Percentiles rank a stretch among this genome's conserved stretches.
These are phyloP conservation scores for Bambusicola thoracicus DNA, from an alignment of 2,113 vertebrate genomes.

Conservation along the genomic window DNA sequence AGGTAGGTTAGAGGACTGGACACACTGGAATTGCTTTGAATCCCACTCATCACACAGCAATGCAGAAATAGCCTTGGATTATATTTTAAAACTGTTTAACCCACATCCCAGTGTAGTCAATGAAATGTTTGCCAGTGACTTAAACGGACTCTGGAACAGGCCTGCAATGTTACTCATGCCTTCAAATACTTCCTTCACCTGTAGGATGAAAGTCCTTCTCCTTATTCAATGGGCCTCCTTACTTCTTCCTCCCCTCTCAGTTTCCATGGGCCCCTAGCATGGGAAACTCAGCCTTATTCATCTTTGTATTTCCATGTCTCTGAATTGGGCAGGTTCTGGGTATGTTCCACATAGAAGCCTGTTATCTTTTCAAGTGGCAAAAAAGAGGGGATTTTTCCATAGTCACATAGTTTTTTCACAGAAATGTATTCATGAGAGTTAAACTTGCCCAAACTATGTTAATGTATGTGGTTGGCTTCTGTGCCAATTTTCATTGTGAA, in stretches of 20 bases:
- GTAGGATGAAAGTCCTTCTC: conserved; percentile 62
- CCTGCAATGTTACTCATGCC: conserved; percentile 41
- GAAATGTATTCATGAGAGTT: conserved; percentile 82
- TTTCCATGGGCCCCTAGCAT: conserved; percentile 72
- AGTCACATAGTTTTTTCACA: conserved; percentile 81
- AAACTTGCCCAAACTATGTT: conserved; percentile 80
- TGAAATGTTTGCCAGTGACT: conserved; percentile 36
- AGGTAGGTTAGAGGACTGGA: conserved; percentile 6
- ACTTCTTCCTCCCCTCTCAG: conserved; percentile 58
- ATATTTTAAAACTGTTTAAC: conserved; percentile 48
- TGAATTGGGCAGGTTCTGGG: conserved; percentile 73
- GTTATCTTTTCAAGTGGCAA: conserved; percentile 78
- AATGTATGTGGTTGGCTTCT: conserved; percentile 80
- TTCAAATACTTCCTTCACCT: conserved; percentile 66
- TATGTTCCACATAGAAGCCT: conserved; percentile 72
- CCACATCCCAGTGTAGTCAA: conserved; percentile 16
- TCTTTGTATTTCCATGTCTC: conserved; percentile 72
- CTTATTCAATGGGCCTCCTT: conserved; percentile 31
- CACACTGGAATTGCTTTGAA: not conserved
- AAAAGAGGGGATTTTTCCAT: conserved; percentile 81
- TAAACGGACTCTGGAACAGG: conserved; percentile 50
- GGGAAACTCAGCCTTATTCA: conserved; percentile 65
- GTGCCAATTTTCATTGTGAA: conserved; percentile 83
- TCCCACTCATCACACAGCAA: not conserved
- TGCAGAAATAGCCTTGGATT: conserved; percentile 27